These are phyloP conservation scores for Rhinoderma darwinii DNA, from an alignment of 2,113 vertebrate genomes.

Conservation along the genomic window DNA sequence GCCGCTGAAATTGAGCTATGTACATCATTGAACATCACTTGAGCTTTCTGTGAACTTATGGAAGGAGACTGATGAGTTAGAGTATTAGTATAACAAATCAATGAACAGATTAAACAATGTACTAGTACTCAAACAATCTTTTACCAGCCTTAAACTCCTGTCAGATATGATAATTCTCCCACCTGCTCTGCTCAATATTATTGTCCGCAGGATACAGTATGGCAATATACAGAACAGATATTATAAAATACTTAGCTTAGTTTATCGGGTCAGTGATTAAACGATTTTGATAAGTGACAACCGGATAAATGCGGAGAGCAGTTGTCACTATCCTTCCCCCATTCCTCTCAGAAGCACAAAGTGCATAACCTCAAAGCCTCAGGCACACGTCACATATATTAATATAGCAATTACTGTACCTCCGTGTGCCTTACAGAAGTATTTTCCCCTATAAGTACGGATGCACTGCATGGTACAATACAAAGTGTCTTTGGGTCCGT, in stretches of 20 bases:
- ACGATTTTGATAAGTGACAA: not conserved
- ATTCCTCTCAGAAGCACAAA: too few species aligned
- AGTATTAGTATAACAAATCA: not conserved
- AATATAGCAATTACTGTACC: too few species aligned
- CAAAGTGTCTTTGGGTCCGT: too few species aligned
- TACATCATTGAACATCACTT: not conserved
- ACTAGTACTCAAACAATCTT: not conserved
- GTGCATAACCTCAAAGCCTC: too few species aligned
- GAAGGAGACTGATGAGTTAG: slow-evolving; percentile 15
- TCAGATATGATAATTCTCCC: not conserved
- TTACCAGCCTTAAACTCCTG: not conserved
- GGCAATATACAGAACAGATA: not conserved
- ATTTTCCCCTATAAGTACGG: too few species aligned
- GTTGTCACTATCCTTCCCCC: not conserved
- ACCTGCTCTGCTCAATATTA: not conserved
- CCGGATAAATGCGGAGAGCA: not conserved
- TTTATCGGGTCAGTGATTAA: not conserved
- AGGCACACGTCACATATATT: too few species aligned
- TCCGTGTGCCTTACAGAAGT: too few species aligned
- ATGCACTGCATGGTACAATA: too few species aligned
- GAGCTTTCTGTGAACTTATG: not conserved
- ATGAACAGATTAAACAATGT: slow-evolving; percentile 15
- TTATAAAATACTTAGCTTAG: not conserved
- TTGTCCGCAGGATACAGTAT: not conserved
- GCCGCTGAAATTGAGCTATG: not conserved